Evolutionary conservation across 1,140 invertebrate species (phyloP).

Genomic region (Thalassaphorura encarpata): DNA sequence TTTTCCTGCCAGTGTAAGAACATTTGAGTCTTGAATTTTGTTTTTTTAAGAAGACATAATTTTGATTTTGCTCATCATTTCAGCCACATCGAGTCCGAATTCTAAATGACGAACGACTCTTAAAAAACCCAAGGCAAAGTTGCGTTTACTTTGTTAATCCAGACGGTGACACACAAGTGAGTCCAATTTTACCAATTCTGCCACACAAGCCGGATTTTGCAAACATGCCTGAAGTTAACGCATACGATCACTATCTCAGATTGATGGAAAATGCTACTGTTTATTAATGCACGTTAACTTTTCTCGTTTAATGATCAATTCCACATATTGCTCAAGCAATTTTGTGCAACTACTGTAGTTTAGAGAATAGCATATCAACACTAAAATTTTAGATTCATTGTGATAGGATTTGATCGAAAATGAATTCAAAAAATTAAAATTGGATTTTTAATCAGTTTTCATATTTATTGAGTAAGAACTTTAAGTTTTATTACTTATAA

Average conservation of each 20-base stretch:
- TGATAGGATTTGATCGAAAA: no score
- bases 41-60: neutral
- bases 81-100: constrained; percentile 8
- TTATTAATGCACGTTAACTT: no score
- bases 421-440: no score
- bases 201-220: neutral
- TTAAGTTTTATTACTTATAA: no score
- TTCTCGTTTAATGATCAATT: no score
- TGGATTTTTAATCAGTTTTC: no score
- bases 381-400: no score
- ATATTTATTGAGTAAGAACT: no score
- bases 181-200: constrained; percentile 1
- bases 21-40: constrained; percentile 1
- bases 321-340: no score
- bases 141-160: constrained; percentile 12
- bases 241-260: constrained; percentile 8
- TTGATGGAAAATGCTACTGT: constrained; percentile 1
- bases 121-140: constrained; percentile 10
- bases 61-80: neutral
- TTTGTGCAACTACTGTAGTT: no score
- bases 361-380: no score
- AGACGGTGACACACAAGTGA: constrained; percentile 5
- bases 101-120: neutral
- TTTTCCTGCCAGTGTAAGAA: constrained; percentile 11
- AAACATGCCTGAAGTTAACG: neutral